Evolutionary conservation across 2,888 invertebrate genomes (phyloP).

Genomic region (Tetrapedia diversipes): DNA sequence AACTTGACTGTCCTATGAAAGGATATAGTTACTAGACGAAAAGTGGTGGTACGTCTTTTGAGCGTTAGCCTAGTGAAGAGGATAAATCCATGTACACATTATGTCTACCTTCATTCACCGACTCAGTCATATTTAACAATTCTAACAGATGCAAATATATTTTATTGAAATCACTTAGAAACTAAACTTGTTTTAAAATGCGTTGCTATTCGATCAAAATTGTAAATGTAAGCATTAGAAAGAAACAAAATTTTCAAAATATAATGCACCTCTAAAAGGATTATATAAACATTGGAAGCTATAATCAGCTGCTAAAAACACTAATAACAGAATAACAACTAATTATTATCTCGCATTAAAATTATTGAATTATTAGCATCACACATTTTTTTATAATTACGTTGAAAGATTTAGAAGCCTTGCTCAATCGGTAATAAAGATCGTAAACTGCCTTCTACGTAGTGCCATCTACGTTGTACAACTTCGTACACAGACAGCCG

Average conservation of each 20-base stretch:
- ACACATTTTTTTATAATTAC: no score
- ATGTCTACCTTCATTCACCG: no score
- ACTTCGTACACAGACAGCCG: slow-evolving; percentile 35
- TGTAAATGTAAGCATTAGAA: neutral
- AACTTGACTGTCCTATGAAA: no score
- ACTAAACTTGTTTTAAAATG: neutral
- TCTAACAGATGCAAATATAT: neutral
- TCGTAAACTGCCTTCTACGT: slow-evolving; percentile 40
- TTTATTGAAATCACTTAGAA: neutral
- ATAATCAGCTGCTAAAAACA: neutral
- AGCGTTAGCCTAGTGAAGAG: no score
- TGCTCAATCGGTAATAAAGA: slow-evolving; percentile 49
- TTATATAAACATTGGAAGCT: neutral
- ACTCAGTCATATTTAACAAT: no score
- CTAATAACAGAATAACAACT: neutral
- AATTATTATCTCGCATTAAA: no score
- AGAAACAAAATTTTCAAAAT: neutral
- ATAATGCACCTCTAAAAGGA: neutral
- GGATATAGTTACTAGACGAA: no score
- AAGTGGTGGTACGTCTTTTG: no score
- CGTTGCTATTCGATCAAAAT: neutral
- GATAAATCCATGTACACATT: no score
- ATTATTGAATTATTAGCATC: neutral
- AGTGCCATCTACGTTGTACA: slow-evolving; percentile 65
- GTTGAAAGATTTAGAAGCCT: neutral